Conservation (phyloP, 2,113 vertebrate genomes). For the Chaenogobius annularis region DNA sequence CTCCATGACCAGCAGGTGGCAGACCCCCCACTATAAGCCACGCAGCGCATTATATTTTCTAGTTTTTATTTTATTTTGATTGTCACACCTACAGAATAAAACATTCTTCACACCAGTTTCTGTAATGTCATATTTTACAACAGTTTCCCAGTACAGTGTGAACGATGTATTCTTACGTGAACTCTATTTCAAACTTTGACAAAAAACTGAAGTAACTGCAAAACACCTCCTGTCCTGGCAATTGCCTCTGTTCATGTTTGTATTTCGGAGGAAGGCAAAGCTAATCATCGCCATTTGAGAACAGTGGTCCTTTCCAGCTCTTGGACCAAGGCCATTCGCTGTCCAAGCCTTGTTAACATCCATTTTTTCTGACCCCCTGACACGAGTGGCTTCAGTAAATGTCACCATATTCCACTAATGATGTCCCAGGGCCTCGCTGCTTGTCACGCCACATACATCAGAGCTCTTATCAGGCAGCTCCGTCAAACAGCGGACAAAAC, state of each 20-base stretch:
- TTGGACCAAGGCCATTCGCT: constrained; percentile 13
- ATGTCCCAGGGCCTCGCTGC: constrained; percentile 21
- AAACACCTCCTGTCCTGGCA: neutral
- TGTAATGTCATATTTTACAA: no score
- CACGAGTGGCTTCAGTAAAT: constrained; percentile 27
- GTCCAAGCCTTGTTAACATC: constrained; percentile 23
- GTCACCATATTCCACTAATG: constrained; percentile 48
- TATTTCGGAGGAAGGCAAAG: constrained; percentile 14
- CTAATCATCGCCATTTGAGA: constrained; percentile 6
- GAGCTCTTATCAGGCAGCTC: constrained; percentile 6
- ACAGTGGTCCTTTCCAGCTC: neutral
- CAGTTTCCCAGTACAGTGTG: no score
- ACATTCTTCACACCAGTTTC: no score
- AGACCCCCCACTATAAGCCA: no score
- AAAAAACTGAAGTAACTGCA: neutral
- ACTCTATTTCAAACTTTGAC: no score
- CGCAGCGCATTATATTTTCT: no score
- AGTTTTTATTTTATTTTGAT: no score
- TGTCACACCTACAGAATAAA: no score
- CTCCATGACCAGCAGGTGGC: no score
- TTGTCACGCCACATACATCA: constrained; percentile 42
- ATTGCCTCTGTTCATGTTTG: neutral
- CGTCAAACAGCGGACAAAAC: constrained; percentile 2
- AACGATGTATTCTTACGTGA: no score
- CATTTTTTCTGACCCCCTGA: constrained; percentile 25